Evolutionary conservation across 64 coral and sea anemone genomes (phyloP).

Genomic region (Montipora sp.): DNA sequence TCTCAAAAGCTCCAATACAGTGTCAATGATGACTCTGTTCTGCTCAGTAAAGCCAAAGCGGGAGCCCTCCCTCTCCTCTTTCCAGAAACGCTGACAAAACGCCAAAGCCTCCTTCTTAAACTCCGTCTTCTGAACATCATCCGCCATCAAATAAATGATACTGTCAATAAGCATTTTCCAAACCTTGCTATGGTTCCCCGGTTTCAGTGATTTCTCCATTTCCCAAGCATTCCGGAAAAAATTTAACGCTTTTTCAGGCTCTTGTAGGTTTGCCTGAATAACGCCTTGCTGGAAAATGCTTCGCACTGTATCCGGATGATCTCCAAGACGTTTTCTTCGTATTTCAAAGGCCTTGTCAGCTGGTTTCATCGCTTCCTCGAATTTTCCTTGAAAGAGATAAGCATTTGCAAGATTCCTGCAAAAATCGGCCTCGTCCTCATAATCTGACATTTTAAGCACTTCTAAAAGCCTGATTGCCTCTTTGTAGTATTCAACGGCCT

Average conservation of each 20-base stretch:
- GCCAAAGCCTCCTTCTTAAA: neutral
- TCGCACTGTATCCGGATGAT: conserved; percentile 30
- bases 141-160: neutral
- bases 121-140: neutral
- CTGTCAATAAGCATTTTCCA: neutral
- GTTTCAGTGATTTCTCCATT: conserved; percentile 27
- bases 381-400: neutral
- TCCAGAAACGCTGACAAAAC: conserved; percentile 24
- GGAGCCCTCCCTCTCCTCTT: neutral
- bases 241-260: conserved; percentile 30
- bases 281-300: conserved; percentile 50
- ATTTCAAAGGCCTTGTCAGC: conserved; percentile 40
- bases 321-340: conserved; percentile 12
- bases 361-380: neutral
- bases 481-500: conserved; percentile 32
- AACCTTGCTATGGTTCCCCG: conserved; percentile 15
- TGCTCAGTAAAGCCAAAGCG: neutral
- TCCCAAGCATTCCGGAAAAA: conserved; percentile 42
- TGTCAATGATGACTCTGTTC: conserved; percentile 10
- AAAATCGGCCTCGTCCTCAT: conserved; percentile 11
- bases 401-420: conserved; percentile 49
- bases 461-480: conserved; percentile 41
- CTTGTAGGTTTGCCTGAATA: neutral
- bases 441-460: conserved; percentile 6
- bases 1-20: neutral